Evolutionary conservation across 2,113 vertebrate species (phyloP).

Genomic region (Lamprotornis superbus): DNA sequence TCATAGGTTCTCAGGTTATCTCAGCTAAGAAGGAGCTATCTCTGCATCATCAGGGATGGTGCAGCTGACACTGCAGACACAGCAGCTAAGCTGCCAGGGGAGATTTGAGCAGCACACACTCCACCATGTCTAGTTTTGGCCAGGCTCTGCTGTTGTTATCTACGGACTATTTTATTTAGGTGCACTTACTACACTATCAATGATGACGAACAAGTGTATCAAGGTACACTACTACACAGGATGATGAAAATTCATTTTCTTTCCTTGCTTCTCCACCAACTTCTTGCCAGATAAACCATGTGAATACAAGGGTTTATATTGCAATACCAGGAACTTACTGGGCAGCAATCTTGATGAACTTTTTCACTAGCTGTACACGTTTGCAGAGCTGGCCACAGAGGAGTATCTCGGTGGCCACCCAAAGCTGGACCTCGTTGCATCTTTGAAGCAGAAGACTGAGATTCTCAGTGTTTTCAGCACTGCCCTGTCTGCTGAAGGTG

Average conservation of each 20-base stretch:
- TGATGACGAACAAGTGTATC: background rate
- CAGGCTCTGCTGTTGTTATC: background rate
- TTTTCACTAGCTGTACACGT: conserved; percentile 94
- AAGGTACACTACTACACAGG: background rate
- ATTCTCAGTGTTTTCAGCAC: conserved; percentile 80
- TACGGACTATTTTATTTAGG: background rate
- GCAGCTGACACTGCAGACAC: background rate
- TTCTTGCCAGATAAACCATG: background rate
- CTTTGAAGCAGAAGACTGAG: conserved; percentile 92
- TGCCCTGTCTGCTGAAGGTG: conserved; percentile 88
- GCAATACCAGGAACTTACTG: conserved; percentile 81
- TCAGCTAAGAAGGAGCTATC: background rate
- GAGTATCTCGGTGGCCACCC: conserved; percentile 95
- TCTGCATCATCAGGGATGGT: background rate
- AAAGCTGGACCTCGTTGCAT: conserved; percentile 94
- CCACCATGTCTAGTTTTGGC: background rate
- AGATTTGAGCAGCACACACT: background rate
- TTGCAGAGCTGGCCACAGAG: conserved; percentile 89
- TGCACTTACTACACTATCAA: background rate
- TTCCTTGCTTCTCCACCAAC: background rate
- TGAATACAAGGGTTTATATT: background rate
- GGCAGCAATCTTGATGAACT: conserved; percentile 97
- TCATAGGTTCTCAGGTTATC: background rate
- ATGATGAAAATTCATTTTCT: background rate
- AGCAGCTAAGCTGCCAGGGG: background rate